phyloP scores from a whole-genome alignment of 2,797 vertebrate genomes.

The Chelidonichthys spinosus region DNA sequence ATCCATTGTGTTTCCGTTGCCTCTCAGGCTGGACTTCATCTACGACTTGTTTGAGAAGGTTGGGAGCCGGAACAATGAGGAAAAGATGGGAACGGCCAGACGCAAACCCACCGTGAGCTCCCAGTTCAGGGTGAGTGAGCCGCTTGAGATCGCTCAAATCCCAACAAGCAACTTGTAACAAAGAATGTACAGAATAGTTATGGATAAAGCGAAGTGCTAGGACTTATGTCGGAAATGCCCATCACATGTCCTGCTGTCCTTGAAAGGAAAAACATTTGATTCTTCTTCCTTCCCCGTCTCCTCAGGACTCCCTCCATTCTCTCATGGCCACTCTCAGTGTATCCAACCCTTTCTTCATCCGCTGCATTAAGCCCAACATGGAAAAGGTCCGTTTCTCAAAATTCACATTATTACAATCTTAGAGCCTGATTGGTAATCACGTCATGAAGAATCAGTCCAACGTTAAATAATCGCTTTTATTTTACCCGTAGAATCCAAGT shows the following conservation, averaged over 20 bases:
- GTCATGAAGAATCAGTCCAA: not conserved
- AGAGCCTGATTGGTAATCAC: not conserved
- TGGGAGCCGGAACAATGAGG: conserved; percentile 90
- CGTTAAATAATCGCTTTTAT: not conserved
- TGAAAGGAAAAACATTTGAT: too few relatives aligned
- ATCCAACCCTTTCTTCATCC: conserved; percentile 95
- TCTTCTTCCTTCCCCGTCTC: conserved; percentile 24
- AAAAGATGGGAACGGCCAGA: conserved; percentile 94
- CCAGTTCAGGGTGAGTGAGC: conserved; percentile 92
- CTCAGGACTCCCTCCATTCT: conserved; percentile 91
- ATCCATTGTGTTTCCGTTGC: conserved; percentile 14
- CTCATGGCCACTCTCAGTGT: conserved; percentile 92
- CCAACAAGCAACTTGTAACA: not conserved
- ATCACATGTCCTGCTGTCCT: not conserved
- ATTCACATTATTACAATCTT: not conserved
- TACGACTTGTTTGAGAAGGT: conserved; percentile 96
- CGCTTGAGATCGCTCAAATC: not conserved
- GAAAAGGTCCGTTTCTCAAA: conserved; percentile 86
- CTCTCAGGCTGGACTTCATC: conserved; percentile 91
- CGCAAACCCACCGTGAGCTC: conserved; percentile 95
- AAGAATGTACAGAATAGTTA: not conserved
- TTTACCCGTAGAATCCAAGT: conserved; percentile 82
- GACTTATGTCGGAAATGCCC: not conserved
- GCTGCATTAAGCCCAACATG: conserved; percentile 95
- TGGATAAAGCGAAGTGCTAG: not conserved